Evolutionary conservation across 2,113 vertebrate genomes (phyloP), one percentile per base, ranked within the genome.

Genomic region (Ariopsis seemanni): DNA sequence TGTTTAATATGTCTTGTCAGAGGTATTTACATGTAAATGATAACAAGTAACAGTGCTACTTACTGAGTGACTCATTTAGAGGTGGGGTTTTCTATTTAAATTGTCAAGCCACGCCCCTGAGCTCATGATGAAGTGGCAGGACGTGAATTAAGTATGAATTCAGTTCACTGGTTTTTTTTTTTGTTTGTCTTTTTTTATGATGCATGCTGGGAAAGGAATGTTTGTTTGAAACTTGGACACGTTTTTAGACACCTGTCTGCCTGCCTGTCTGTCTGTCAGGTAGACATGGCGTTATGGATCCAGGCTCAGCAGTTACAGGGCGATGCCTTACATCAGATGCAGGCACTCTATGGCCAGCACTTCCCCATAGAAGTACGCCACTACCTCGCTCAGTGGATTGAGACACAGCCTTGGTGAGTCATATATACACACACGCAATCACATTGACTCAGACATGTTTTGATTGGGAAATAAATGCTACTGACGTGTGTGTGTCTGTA

Each of bases 331-430:
- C 97, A 97, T 89, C 97, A 98, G 93, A 98, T 98, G 97, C 97
- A 99, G 94, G 97, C 96, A 0, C 94, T 99, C 14, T 98, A 98
- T 0, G 97, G 97, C 1, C 97, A 98, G 91, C 97, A 98, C 92
- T 99, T 99, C 83, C 97, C 97, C 85, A 98, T 98, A 2, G 97
- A 99, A 93, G 97, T 98, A 88, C 96, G 97, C 58, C 97, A 98
- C 89, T 98, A 98, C 94, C 92, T 98, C 89, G 96, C 97, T 0
- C 97, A 98, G 92, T 98, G 97, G 97, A 97, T 98, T 0, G 97
- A 99, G 90, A 95, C 95, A 90, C 97, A 99, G 91, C 91, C 96
- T 0, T 98, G 97, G 97, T 98, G 94, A 85, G 87, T 4, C 74
- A 11, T 20, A 11, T 7, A 9, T 4, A 48, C 48, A 50, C 22